phyloP scores from a whole-genome alignment of 2,797 vertebrate species.

The Malurus leucopterus region DNA sequence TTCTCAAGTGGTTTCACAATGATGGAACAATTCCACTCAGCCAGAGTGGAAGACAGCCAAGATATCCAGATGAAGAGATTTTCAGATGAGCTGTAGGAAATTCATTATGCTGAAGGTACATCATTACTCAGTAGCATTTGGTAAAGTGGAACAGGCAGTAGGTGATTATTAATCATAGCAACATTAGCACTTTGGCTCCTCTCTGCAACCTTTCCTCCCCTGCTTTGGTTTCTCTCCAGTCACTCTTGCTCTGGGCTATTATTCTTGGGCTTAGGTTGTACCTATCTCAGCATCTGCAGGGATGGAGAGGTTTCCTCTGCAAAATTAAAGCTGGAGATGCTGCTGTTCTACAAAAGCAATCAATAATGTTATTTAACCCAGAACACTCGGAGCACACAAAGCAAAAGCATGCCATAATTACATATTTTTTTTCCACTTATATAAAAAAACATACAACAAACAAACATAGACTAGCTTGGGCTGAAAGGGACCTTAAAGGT shows the following conservation, averaged over 20 bases:
- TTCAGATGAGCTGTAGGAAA: constrained; percentile 28
- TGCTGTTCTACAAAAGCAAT: background rate
- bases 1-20: constrained; percentile 6
- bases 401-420: background rate
- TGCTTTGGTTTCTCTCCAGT: background rate
- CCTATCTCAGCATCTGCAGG: background rate
- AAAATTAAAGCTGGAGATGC: background rate
- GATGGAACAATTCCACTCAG: background rate
- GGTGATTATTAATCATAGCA: constrained; percentile 39
- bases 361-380: background rate
- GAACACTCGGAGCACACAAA: background rate
- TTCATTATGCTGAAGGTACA: background rate
- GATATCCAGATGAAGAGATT: constrained; percentile 31
- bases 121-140: constrained; percentile 7
- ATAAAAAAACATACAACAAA: background rate
- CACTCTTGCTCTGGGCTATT: background rate
- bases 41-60: constrained; percentile 22
- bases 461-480: background rate
- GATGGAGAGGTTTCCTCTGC: background rate
- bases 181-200: background rate
- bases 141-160: background rate
- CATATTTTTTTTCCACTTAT: background rate
- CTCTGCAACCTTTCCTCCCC: background rate
- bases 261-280: rapidly evolving
- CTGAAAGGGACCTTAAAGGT: background rate